Base-by-base conservation (phyloP, 2,888 invertebrate genomes). In the Drosophila quasianomalipes region DNA sequence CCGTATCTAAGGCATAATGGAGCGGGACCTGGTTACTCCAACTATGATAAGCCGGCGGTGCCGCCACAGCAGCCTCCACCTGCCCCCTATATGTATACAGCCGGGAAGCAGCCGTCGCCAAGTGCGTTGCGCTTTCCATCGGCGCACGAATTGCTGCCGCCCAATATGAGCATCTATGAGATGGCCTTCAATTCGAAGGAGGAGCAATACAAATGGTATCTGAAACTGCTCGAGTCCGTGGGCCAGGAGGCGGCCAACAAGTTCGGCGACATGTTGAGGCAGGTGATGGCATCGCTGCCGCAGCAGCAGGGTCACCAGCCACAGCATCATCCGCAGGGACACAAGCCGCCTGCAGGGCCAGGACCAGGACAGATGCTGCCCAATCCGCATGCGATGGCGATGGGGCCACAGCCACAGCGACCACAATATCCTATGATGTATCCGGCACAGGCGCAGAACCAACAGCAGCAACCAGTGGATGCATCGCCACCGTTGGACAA, bases 171-270 rank as follows among this genome's bases (percentile, higher is more conserved):
- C 51, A 93, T 95, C 67, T 94, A 94, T 51, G 95, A 95, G 78
- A 94, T 95, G 94, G 93, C 95, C 1, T 92, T 94, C 70, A 95
- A 95, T 75, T 94, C 95, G 33, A 94, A 94, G 81, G 94, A 94
- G 71, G 93, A 93, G 76, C 94, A 94, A 82, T 92, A 94, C 58
- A 94, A 94, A 75, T 95, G 95, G 95, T 95, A 94, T 81, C 92
- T 94, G 30, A 95, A 95, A 76, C 91, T 95, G 33, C 87, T 94
- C 37, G 94, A 95, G 69, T 94, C 94, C 2, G 94, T 94, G 60
- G 95, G 95, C 0, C 92, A 94, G 47, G 95, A 95, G 61, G 94
- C 94, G 3, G 95, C 95, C 1, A 94, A 94, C 75, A 95, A 95
- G 86, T 95, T 95, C 80, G 94, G 94, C 6, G 93, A 94, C 59